Evolutionary conservation across 1,140 invertebrate genomes (phyloP).

Genomic region (Drosophila ironensis): DNA sequence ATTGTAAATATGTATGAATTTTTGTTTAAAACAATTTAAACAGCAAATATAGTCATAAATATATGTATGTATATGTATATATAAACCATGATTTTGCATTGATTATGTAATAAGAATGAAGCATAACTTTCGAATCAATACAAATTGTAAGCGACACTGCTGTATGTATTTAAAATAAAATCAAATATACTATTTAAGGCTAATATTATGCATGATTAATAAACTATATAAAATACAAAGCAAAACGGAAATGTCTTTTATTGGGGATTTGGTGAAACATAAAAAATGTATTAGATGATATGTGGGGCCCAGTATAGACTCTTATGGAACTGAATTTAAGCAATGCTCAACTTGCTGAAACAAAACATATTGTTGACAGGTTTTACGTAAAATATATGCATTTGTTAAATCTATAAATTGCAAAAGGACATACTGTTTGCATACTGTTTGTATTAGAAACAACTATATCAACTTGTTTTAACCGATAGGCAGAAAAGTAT

Average conservation of each 20-base stretch:
- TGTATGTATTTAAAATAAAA: conserved; percentile 62
- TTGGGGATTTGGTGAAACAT: not conserved
- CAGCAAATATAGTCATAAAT: conserved; percentile 62
- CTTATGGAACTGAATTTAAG: too few species aligned
- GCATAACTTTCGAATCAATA: conserved; percentile 18
- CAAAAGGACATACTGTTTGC: too few species aligned
- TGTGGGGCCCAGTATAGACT: too few species aligned
- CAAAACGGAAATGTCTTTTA: not conserved
- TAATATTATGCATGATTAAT: conserved; percentile 63
- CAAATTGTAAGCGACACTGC: conserved; percentile 33
- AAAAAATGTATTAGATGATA: too few species aligned
- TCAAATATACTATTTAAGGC: conserved; percentile 43
- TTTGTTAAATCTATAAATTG: too few species aligned
- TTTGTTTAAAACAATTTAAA: conserved; percentile 40
- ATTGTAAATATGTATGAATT: conserved; percentile 78
- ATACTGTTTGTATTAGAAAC: too few species aligned
- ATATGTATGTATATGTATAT: conserved; percentile 51
- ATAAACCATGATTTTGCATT: conserved; percentile 50
- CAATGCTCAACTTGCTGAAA: too few species aligned
- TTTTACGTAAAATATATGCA: too few species aligned
- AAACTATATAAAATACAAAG: conserved; percentile 42
- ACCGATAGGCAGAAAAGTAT: too few species aligned
- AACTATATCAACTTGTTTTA: too few species aligned
- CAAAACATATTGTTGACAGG: too few species aligned
- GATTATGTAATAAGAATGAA: conserved; percentile 35